These are phyloP conservation scores for Strix uralensis DNA, from an alignment of 2,113 vertebrate species.

Conservation along the genomic window DNA sequence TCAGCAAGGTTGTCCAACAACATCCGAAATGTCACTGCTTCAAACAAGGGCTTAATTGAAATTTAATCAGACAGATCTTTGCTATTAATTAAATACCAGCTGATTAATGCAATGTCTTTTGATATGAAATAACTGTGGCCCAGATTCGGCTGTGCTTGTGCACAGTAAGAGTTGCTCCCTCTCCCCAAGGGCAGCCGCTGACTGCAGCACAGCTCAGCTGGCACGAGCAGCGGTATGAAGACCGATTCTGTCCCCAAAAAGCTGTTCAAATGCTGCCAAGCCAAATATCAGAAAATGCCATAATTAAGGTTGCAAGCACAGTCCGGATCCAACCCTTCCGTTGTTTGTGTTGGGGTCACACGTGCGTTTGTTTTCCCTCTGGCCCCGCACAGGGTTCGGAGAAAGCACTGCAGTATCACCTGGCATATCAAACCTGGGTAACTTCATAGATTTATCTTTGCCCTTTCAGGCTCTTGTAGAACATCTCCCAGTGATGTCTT, in stretches of 20 bases:
- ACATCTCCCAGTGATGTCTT: not conserved
- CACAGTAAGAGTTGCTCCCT: not conserved
- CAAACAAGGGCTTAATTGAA: constrained; percentile 39
- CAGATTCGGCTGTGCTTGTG: not conserved
- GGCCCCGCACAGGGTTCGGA: no score
- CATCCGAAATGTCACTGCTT: constrained; percentile 49
- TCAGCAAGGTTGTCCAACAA: constrained; percentile 57
- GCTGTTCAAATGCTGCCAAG: not conserved
- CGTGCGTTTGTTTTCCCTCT: not conserved
- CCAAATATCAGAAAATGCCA: not conserved
- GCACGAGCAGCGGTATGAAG: accelerated
- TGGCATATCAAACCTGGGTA: not conserved
- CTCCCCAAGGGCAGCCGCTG: not conserved
- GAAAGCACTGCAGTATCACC: not conserved
- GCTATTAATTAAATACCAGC: constrained; percentile 6
- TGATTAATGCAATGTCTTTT: constrained; percentile 38
- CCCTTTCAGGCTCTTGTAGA: not conserved
- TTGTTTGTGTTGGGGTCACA: not conserved
- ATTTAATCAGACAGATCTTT: constrained; percentile 57
- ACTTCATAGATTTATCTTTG: not conserved
- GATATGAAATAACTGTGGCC: not conserved
- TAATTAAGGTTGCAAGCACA: no score
- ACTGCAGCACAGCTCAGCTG: not conserved
- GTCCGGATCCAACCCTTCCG: accelerated
- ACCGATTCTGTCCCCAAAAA: not conserved